Evolutionary conservation across 2,888 invertebrate species (phyloP), one percentile per base, ranked within the genome.

Genomic region (Drosophila picticornis): DNA sequence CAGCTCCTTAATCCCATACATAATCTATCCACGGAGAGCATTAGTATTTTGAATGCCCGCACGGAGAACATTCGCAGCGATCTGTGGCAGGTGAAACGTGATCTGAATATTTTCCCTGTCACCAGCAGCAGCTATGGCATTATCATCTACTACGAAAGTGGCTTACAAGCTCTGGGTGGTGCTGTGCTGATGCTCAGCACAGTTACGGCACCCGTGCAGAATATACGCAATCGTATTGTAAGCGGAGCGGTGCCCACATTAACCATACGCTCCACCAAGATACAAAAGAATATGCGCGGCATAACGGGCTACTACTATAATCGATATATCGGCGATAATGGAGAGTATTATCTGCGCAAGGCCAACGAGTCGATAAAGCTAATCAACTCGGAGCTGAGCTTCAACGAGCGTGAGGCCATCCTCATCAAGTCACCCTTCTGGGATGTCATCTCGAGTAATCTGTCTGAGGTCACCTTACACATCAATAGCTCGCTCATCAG

Each of bases 1-100:
- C 98, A 98, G 92, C 95, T 99, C 22, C 93, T 99, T 6, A 98
- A 98, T 94, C 98, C 98, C 1, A 96, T 98, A 70, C 97, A 97
- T 83, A 97, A 97, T 91, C 95, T 96, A 72, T 98, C 97, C 61
- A 96, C 97, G 0, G 99, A 99, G 94, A 95, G 95, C 81, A 96
- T 99, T 68, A 94, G 95, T 46, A 95, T 98, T 60, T 95, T 96
- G 78, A 97, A 98, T 92, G 96, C 96, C 0, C 95, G 96, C 84
- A 95, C 95, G 59, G 94, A 95, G 60, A 95, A 96, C 72, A 94
- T 94, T 65, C 94, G 94, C 29, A 95, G 96, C 27, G 95, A 95
- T 58, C 93, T 95, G 61, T 98, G 98, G 97, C 95, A 96, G 81
- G 94, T 98, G 0, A 95, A 96, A 83, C 94, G 97, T 36, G 98